Evolutionary conservation across 2,113 vertebrate genomes (phyloP).

Genomic region (Galeopterus variegatus): DNA sequence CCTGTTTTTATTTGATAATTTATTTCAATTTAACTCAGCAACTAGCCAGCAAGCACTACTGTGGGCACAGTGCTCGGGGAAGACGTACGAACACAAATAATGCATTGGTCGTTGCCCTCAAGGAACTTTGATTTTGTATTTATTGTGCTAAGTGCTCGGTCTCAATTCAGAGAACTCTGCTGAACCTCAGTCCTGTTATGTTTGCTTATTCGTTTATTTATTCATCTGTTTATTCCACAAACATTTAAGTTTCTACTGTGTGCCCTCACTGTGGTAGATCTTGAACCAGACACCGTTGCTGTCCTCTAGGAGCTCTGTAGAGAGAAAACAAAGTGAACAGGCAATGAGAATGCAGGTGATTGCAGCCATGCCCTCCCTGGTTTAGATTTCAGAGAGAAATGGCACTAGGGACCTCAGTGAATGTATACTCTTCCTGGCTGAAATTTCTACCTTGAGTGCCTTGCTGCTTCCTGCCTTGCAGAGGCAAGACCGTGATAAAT

Average conservation of each 20-base stretch:
- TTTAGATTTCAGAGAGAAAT: background rate
- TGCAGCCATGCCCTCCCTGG: background rate
- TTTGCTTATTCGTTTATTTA: background rate
- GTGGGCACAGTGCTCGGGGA: background rate
- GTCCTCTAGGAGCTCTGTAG: background rate
- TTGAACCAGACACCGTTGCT: background rate
- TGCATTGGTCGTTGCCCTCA: background rate
- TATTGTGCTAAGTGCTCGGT: background rate
- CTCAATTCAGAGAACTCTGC: background rate
- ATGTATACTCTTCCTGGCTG: background rate
- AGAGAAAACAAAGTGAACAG: background rate
- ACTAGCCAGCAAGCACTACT: background rate
- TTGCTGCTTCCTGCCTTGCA: background rate
- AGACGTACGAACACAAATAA: background rate
- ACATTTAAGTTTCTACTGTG: background rate
- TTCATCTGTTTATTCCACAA: background rate
- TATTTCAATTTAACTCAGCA: background rate
- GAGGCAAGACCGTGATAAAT: background rate
- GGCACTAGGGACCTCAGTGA: no score
- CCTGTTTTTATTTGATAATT: background rate
- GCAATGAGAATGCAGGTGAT: no score
- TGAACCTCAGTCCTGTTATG: background rate
- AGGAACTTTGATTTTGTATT: background rate
- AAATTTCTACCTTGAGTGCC: rapidly evolving
- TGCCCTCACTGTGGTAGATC: background rate